Percentiles rank a stretch among this genome's conserved stretches.
These are phyloP conservation scores for Leptosomus discolor DNA, from an alignment of 2,113 vertebrate genomes.

Conservation along the genomic window DNA sequence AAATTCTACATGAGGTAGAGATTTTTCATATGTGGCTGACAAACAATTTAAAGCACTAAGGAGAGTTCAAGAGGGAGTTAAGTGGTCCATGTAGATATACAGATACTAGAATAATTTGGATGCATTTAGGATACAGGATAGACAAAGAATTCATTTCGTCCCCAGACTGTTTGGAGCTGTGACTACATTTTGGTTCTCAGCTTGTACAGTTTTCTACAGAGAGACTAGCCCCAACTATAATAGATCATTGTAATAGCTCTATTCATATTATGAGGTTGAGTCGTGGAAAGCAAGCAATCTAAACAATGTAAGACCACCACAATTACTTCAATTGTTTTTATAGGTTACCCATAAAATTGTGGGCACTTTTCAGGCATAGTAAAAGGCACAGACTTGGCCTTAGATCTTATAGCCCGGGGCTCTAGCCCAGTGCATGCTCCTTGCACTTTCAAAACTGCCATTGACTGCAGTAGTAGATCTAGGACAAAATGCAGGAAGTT, in stretches of 20 bases:
- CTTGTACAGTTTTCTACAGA: not conserved
- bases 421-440: not conserved
- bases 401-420: not conserved
- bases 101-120: slow-evolving; percentile 33
- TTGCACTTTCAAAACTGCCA: not conserved
- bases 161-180: slow-evolving; percentile 8
- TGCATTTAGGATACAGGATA: not conserved
- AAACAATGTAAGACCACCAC: not conserved
- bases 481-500: not conserved
- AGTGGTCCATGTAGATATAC: slow-evolving; percentile 16
- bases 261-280: not conserved
- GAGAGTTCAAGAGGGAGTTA: slow-evolving; percentile 60
- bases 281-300: not conserved
- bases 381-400: not conserved
- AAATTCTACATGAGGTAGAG: slow-evolving; percentile 7
- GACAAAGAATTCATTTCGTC: slow-evolving; percentile 10
- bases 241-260: not conserved
- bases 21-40: slow-evolving; percentile 32
- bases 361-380: not conserved
- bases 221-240: not conserved
- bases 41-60: slow-evolving; percentile 23
- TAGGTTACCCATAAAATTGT: not conserved
- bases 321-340: not conserved
- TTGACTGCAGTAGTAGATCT: not conserved
- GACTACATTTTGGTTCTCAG: slow-evolving; percentile 11